A percentile compares a stretch with the other conserved stretches of the same genome.
These are phyloP conservation scores for Lamprologus lemairii DNA, from an alignment of 2,113 vertebrate species.

Conservation along the genomic window DNA sequence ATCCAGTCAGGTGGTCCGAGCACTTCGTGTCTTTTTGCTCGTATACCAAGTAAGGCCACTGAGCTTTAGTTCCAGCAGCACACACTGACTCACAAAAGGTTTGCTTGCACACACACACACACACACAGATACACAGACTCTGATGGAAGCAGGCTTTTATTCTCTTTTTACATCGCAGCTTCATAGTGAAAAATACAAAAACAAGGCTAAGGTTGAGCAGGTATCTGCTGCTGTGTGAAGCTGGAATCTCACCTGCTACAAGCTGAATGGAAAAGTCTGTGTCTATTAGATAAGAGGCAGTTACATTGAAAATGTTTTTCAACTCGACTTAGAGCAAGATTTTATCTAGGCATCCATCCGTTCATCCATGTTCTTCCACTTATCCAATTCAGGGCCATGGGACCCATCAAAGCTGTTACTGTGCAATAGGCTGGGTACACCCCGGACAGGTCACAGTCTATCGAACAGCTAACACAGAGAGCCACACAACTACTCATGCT, in stretches of 20 bases:
- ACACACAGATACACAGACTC: not conserved
- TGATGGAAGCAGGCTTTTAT: not conserved
- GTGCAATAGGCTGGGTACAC: not conserved
- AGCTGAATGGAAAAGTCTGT: not conserved
- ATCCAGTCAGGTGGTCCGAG: conserved; percentile 32
- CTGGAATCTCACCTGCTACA: not conserved
- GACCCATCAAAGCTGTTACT: not conserved
- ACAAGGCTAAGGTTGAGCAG: not conserved
- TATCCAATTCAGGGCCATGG: not conserved
- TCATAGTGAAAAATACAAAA: not conserved
- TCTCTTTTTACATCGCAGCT: not conserved
- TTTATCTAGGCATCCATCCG: not conserved
- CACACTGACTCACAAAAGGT: not conserved
- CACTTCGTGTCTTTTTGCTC: conserved; percentile 23
- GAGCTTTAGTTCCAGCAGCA: conserved; percentile 31
- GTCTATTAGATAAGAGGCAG: not conserved
- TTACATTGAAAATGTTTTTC: not conserved
- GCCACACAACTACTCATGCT: not conserved
- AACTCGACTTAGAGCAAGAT: not conserved
- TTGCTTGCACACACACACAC: not conserved
- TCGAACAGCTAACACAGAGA: not conserved
- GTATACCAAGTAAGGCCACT: conserved; percentile 41
- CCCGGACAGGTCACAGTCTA: not conserved
- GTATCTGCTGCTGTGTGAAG: not conserved
- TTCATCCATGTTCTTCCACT: not conserved